phyloP scores from a whole-genome alignment of 2,888 invertebrate genomes.

The Antitype chi region DNA sequence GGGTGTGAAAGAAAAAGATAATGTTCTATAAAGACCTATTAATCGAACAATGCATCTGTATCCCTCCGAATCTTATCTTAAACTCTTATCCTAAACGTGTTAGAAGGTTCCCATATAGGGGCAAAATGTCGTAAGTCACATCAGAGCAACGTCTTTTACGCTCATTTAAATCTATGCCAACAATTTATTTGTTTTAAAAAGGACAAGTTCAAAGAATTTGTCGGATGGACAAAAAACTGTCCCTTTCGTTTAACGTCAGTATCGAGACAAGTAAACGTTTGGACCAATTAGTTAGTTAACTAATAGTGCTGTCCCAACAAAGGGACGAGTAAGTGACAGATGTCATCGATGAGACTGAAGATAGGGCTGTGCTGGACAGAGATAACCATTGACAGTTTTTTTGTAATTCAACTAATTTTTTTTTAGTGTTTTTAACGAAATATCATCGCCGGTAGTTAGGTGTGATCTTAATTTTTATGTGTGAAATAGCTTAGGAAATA shows the following conservation, averaged over 20 bases:
- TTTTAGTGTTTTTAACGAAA: background rate
- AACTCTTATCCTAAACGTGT: constrained; percentile 24
- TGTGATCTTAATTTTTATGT: background rate
- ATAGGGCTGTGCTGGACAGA: constrained; percentile 49
- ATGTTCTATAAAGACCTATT: constrained; percentile 22
- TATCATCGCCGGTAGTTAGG: background rate
- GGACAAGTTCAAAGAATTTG: constrained; percentile 46
- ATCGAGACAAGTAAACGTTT: constrained; percentile 42
- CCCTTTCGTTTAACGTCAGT: constrained; percentile 42
- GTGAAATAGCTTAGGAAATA: too few relatives aligned
- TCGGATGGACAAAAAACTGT: constrained; percentile 53
- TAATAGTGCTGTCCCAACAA: constrained; percentile 77
- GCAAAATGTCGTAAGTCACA: constrained; percentile 1
- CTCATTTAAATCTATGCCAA: background rate
- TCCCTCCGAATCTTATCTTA: constrained; percentile 8
- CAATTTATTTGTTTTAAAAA: constrained; percentile 44
- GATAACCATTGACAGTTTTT: background rate
- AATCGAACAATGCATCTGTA: constrained; percentile 30
- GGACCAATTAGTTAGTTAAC: constrained; percentile 83
- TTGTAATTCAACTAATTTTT: background rate
- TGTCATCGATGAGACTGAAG: constrained; percentile 48
- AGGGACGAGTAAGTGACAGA: constrained; percentile 62
- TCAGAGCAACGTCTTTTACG: constrained; percentile 3
- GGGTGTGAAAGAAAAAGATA: constrained; percentile 55
- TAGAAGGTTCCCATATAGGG: background rate